These are phyloP conservation scores for Oophaga sylvatica DNA, from an alignment of 2,797 vertebrate genomes.

Conservation along the genomic window DNA sequence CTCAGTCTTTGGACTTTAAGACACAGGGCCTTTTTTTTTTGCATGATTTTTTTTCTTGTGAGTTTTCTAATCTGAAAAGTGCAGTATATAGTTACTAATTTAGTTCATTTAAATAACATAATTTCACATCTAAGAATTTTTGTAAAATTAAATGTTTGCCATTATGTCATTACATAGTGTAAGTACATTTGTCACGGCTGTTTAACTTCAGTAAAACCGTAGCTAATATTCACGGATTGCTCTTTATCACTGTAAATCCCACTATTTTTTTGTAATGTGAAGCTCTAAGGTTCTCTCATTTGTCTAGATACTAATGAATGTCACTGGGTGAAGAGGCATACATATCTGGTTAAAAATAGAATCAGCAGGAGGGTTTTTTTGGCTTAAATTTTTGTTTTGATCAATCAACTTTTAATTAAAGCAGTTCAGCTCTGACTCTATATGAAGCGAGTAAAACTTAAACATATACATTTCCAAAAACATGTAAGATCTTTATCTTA, in stretches of 20 bases:
- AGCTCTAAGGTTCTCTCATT: background rate
- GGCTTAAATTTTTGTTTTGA: slow-evolving; percentile 57
- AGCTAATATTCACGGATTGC: background rate
- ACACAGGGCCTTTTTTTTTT: too few relatives aligned
- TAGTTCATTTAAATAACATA: background rate
- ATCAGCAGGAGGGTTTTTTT: slow-evolving; percentile 47
- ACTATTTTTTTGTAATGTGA: background rate
- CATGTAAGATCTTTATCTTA: slow-evolving; percentile 67
- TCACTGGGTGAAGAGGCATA: slow-evolving; percentile 43
- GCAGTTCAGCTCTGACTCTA: slow-evolving; percentile 64
- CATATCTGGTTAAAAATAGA: slow-evolving; percentile 55
- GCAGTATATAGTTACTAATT: background rate
- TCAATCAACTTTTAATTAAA: slow-evolving; percentile 64
- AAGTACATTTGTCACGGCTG: background rate
- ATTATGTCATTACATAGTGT: background rate
- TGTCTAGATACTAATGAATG: slow-evolving; percentile 38
- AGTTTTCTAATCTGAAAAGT: background rate
- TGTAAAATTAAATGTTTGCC: background rate
- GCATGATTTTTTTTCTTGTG: too few relatives aligned
- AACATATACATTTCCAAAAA: slow-evolving; percentile 67
- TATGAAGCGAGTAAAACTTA: slow-evolving; percentile 63
- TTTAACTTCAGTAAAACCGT: background rate
- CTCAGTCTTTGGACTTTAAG: too few relatives aligned
- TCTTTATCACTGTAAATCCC: background rate
- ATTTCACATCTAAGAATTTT: background rate